Base-by-base conservation (phyloP, 2,113 vertebrate genomes). In the Lepisosteus osseus region DNA sequence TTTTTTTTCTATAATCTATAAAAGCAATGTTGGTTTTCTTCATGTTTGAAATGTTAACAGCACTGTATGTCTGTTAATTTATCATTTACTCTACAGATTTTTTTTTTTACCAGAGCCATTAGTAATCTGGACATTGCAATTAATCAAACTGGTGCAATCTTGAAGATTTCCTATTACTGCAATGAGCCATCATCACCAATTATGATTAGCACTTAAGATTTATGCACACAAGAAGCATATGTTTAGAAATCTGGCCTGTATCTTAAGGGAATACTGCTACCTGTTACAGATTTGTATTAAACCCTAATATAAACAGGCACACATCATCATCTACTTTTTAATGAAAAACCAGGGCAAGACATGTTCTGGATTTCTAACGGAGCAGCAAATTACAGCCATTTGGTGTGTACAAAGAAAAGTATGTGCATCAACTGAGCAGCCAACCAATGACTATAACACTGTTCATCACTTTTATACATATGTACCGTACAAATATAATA, bases 401-500 rank as follows among this genome's bases (percentile, higher is more conserved):
- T 68, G 69, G 76, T 68, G 69, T 51, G 9, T 51, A 51, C 47
- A 51, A 40, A 73, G 51, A 45, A 51, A 51, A 78, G 29, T 57
- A 63, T 68, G 57, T 47, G 63, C 72, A 72, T 73, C 73, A 78
- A 72, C 57, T 74, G 8, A 72, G 67, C 44, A 75, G 47, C 67
- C 74, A 63, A 78, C 76, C 77, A 72, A 76, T 76, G 68, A 40
- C 80, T 74, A 80, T 71, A 63, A 59, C 68, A 75, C 73, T 80
- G 81, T 68, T n/a, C 56, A 85, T 68, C 85, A 84, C 87, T 85
- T 85, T 87, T 85, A 85, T 77, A 81, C 86, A 88, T 87, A 89
- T 85, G 83, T 78, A 86, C 88, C 90, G 85, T 91, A 93, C 88
- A 89, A 80, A 77, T 84, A 89, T 83, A 82, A 76, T 87, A 89